phyloP scores from a whole-genome alignment of 2,888 invertebrate genomes.

The Parnassius mnemosyne region DNA sequence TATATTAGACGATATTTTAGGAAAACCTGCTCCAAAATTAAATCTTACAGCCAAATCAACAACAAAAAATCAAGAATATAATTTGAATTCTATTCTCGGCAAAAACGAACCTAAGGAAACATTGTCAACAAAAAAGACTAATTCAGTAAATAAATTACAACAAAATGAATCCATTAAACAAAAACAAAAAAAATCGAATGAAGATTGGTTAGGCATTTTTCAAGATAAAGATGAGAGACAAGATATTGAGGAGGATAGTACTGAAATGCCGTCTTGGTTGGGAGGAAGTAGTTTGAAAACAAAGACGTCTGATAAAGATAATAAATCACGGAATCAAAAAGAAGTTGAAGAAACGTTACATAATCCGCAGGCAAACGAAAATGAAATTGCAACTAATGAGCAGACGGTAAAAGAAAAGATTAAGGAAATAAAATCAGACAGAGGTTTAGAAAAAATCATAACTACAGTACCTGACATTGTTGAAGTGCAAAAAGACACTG shows the following conservation, averaged over 20 bases:
- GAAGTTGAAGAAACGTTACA: slow-evolving; percentile 30
- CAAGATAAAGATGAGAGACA: slow-evolving; percentile 51
- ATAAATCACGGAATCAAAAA: slow-evolving; percentile 30
- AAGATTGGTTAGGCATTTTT: slow-evolving; percentile 75
- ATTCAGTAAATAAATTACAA: slow-evolving; percentile 37
- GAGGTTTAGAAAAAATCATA: slow-evolving; percentile 28
- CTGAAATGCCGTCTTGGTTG: slow-evolving; percentile 69
- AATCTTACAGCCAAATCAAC: slow-evolving; percentile 43
- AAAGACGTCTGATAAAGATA: slow-evolving; percentile 44
- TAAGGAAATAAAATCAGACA: slow-evolving; percentile 29
- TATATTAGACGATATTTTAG: slow-evolving; percentile 79
- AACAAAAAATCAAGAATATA: slow-evolving; percentile 60
- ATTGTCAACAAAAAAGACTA: slow-evolving; percentile 40
- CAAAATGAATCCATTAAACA: slow-evolving; percentile 41
- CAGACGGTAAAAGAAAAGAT: slow-evolving; percentile 22
- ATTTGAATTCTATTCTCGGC: slow-evolving; percentile 59
- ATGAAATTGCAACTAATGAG: slow-evolving; percentile 20
- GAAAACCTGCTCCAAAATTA: slow-evolving; percentile 60
- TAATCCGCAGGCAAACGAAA: slow-evolving; percentile 27
- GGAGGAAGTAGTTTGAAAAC: slow-evolving; percentile 52
- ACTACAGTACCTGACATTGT: slow-evolving; percentile 31
- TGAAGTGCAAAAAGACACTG: slow-evolving; percentile 46
- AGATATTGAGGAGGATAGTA: slow-evolving; percentile 42
- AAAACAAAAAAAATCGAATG: slow-evolving; percentile 53
- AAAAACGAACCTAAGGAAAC: slow-evolving; percentile 51